These are phyloP conservation scores for Cuculus canorus DNA, from an alignment of 2,797 vertebrate genomes.

Conservation along the genomic window DNA sequence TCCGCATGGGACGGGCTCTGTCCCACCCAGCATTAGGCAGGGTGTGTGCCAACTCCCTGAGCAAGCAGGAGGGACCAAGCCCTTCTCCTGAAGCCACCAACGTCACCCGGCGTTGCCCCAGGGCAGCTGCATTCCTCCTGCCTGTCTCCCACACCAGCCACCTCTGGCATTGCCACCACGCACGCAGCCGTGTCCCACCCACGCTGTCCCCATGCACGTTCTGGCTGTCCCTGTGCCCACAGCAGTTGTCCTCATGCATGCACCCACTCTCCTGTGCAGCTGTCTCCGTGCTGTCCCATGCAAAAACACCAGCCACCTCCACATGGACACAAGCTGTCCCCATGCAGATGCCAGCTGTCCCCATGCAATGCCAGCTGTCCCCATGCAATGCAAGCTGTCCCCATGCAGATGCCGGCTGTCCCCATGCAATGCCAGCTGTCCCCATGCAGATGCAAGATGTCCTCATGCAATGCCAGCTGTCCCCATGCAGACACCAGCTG, in stretches of 20 bases:
- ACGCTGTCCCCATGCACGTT: accelerated
- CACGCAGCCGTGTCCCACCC: not conserved
- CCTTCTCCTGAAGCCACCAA: conserved; percentile 24
- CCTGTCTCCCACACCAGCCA: not conserved
- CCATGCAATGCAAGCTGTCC: too few species aligned
- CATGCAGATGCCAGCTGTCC: not conserved
- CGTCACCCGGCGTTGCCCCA: not conserved
- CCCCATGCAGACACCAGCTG: too few species aligned
- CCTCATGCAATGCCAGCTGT: too few species aligned
- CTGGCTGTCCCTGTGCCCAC: accelerated
- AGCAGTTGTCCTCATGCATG: accelerated
- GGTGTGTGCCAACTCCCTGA: conserved; percentile 23
- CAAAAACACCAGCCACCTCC: too few species aligned
- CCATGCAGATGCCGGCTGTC: not conserved
- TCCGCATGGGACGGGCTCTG: not conserved
- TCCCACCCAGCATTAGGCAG: not conserved
- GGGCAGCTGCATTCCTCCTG: not conserved
- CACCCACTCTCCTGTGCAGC: accelerated
- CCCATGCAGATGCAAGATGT: too few species aligned
- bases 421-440: too few species aligned
- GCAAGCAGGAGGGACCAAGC: conserved; percentile 40
- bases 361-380: not conserved
- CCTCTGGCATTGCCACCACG: accelerated
- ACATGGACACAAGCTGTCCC: too few species aligned
- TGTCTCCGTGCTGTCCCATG: accelerated